A percentile compares a stretch with the other conserved stretches of the same genome.
phyloP scores from a whole-genome alignment of 1,140 invertebrate species.

The Drosophila tani region DNA sequence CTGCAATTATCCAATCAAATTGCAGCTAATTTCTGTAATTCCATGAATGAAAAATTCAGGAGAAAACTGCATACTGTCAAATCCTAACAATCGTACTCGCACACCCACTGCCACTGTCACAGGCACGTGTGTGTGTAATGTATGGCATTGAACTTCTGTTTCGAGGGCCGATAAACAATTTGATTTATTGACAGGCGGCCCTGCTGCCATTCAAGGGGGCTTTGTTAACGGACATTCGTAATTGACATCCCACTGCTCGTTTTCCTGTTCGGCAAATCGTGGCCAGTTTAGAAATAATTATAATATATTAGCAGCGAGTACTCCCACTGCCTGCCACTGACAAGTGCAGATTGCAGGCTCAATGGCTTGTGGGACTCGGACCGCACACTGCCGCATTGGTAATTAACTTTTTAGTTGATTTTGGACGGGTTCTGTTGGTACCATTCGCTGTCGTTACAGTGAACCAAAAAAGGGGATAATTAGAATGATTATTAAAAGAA shows the following conservation, averaged over 20 bases:
- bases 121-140: conserved; percentile 1
- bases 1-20: conserved; percentile 56
- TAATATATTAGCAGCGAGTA: conserved; percentile 39
- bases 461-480: neutral
- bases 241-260: conserved; percentile 21
- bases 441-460: neutral
- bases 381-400: conserved; percentile 15
- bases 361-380: conserved; percentile 1
- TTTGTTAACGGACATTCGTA: conserved; percentile 55
- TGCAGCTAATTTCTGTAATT: conserved; percentile 55
- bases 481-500: too few species aligned
- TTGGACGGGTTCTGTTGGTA: conserved; percentile 5
- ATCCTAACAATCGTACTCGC: conserved; percentile 25
- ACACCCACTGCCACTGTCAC: conserved; percentile 9
- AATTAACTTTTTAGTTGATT: conserved; percentile 64
- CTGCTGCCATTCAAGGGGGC: conserved; percentile 54
- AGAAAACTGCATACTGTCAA: conserved; percentile 48
- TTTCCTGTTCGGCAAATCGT: conserved; percentile 38
- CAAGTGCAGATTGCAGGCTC: conserved; percentile 33
- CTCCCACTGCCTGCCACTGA: conserved; percentile 17
- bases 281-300: conserved; percentile 57
- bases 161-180: conserved; percentile 61
- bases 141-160: conserved; percentile 65
- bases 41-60: conserved; percentile 57
- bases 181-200: conserved; percentile 66